Percentiles rank a stretch among this genome's conserved stretches.
Evolutionary conservation across 2,797 vertebrate species (phyloP).

Genomic region (Betta splendens): DNA sequence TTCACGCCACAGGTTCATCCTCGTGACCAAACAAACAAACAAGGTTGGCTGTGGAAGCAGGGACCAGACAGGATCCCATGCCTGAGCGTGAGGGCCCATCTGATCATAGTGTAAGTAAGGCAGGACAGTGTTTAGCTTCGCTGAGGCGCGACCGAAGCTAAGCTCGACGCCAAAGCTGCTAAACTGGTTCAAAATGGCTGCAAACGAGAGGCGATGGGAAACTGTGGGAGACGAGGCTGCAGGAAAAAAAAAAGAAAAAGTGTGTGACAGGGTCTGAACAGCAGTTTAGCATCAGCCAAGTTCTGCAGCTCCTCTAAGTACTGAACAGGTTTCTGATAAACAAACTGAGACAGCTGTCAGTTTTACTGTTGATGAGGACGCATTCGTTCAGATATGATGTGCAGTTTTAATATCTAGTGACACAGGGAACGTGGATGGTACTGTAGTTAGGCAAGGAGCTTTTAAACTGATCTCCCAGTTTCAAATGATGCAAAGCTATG

Average conservation of each 20-base stretch:
- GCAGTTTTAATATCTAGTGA: not conserved
- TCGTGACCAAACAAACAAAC: slow-evolving; percentile 13
- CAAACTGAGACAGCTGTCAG: not conserved
- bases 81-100: slow-evolving; percentile 14
- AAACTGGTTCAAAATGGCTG: slow-evolving; percentile 6
- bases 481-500: not conserved
- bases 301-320: slow-evolving; percentile 2
- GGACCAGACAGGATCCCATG: not conserved
- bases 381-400: slow-evolving; percentile 2
- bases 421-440: not conserved
- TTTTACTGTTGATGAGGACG: not conserved
- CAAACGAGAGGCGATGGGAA: slow-evolving; percentile 26
- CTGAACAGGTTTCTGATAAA: not conserved
- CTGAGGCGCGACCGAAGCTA: slow-evolving; percentile 31
- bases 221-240: slow-evolving; percentile 32
- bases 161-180: slow-evolving; percentile 4
- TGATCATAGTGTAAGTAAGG: slow-evolving; percentile 48
- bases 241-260: slow-evolving; percentile 17
- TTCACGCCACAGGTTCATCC: slow-evolving; percentile 39
- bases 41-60: slow-evolving; percentile 15
- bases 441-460: not conserved
- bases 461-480: not conserved
- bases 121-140: slow-evolving; percentile 43
- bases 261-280: slow-evolving; percentile 9
- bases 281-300: slow-evolving; percentile 20